Evolutionary conservation across 2,888 invertebrate genomes (phyloP).

Genomic region (Podotricha telesiphe): DNA sequence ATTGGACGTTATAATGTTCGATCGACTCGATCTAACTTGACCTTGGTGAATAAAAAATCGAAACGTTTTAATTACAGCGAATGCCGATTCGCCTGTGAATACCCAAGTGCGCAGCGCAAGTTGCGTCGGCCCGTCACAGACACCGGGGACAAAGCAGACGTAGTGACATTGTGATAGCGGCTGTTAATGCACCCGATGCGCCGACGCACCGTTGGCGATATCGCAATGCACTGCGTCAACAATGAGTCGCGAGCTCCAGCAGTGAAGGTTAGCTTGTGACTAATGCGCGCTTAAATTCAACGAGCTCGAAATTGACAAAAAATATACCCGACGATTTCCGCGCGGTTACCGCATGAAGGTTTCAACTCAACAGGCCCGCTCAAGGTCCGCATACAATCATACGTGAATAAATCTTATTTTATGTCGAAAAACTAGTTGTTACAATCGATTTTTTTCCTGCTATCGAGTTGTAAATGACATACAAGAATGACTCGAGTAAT

Average conservation of each 20-base stretch:
- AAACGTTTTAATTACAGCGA: constrained; percentile 27
- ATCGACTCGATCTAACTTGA: constrained; percentile 49
- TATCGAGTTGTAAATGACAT: constrained; percentile 59
- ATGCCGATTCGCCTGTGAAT: constrained; percentile 43
- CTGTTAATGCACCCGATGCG: constrained; percentile 70
- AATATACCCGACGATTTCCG: constrained; percentile 79
- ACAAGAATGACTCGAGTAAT: constrained; percentile 61
- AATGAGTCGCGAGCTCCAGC: constrained; percentile 65
- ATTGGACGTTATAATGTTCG: constrained; percentile 54
- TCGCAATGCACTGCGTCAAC: constrained; percentile 68
- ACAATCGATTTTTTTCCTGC: constrained; percentile 73
- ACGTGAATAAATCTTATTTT: constrained; percentile 79
- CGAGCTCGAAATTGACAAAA: constrained; percentile 80
- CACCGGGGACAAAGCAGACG: constrained; percentile 67
- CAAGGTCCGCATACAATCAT: constrained; percentile 82
- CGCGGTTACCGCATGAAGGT: constrained; percentile 83
- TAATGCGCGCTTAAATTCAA: constrained; percentile 78
- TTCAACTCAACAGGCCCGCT: constrained; percentile 77
- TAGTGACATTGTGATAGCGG: constrained; percentile 79
- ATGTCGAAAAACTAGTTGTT: constrained; percentile 70
- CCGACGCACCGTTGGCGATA: constrained; percentile 55
- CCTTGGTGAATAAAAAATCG: constrained; percentile 26
- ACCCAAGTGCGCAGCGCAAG: constrained; percentile 44
- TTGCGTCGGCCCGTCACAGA: constrained; percentile 30
- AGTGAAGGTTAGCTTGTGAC: constrained; percentile 72